phyloP scores from a whole-genome alignment of 2,888 invertebrate genomes.

The Dugesia japonica region DNA sequence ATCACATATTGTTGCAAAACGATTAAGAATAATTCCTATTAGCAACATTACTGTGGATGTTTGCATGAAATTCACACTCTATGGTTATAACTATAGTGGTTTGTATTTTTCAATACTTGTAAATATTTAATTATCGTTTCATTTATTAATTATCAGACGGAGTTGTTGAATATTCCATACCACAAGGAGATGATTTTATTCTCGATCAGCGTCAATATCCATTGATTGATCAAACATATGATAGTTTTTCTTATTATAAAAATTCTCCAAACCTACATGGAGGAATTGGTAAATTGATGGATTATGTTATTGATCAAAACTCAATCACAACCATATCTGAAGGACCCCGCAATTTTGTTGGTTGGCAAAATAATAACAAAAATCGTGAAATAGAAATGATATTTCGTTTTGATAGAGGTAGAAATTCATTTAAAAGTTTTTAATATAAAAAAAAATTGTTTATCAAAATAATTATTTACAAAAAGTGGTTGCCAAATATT shows the following conservation, averaged over 20 bases:
- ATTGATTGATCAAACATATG: constrained; percentile 7
- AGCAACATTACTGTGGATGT: neutral
- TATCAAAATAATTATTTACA: too few relatives aligned
- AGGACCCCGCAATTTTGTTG: neutral
- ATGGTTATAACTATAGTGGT: constrained; percentile 10
- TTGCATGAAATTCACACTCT: neutral
- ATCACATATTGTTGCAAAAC: neutral
- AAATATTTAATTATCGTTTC: neutral
- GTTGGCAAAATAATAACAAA: neutral
- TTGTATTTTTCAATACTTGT: neutral
- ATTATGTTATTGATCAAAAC: neutral
- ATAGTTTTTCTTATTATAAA: neutral
- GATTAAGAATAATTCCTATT: neutral
- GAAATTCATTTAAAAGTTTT: too few relatives aligned
- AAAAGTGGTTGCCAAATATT: too few relatives aligned
- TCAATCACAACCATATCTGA: neutral
- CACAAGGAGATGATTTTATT: neutral
- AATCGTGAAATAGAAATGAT: neutral
- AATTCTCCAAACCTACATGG: neutral
- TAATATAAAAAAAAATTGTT: too few relatives aligned
- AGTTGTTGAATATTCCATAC: constrained; percentile 10
- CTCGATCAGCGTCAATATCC: neutral
- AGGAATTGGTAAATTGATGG: constrained; percentile 3
- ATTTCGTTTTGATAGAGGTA: neutral
- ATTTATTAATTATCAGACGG: neutral